Conservation (phyloP, 1,140 invertebrate species). For the Bombus terrestris region DNA sequence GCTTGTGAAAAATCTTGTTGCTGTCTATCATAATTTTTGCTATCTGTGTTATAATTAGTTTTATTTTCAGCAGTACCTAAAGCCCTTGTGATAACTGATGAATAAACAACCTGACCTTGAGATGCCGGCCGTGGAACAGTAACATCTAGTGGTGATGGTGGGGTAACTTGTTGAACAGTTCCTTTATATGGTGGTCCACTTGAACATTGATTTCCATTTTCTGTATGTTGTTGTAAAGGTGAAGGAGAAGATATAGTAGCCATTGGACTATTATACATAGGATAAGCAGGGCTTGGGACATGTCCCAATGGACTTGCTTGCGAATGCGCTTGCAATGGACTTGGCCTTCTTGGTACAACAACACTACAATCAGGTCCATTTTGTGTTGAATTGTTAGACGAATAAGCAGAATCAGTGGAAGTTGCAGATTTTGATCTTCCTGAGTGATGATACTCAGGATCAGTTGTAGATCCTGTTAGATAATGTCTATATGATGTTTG, state of each 20-base stretch:
- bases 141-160: slow-evolving; percentile 87
- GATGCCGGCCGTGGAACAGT: slow-evolving; percentile 86
- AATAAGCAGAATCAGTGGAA: slow-evolving; percentile 86
- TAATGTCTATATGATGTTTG: slow-evolving; percentile 85
- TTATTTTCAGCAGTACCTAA: slow-evolving; percentile 85
- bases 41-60: slow-evolving; percentile 83
- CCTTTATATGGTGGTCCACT: slow-evolving; percentile 79
- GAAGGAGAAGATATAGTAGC: slow-evolving; percentile 87
- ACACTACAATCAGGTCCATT: slow-evolving; percentile 86
- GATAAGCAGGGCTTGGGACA: slow-evolving; percentile 89
- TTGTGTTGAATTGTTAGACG: slow-evolving; percentile 84
- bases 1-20: slow-evolving; percentile 75
- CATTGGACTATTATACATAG: slow-evolving; percentile 90
- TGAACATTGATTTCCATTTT: slow-evolving; percentile 77
- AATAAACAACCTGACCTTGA: slow-evolving; percentile 86
- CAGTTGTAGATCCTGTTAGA: slow-evolving; percentile 83
- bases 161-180: slow-evolving; percentile 83
- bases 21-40: slow-evolving; percentile 84
- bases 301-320: slow-evolving; percentile 86
- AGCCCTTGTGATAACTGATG: slow-evolving; percentile 88
- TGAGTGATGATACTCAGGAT: slow-evolving; percentile 86
- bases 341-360: slow-evolving; percentile 86
- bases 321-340: slow-evolving; percentile 87
- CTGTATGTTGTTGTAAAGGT: slow-evolving; percentile 84
- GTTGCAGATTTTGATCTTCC: slow-evolving; percentile 85